Conservation (phyloP, 2,113 vertebrate genomes). For the Meriones unguiculatus region DNA sequence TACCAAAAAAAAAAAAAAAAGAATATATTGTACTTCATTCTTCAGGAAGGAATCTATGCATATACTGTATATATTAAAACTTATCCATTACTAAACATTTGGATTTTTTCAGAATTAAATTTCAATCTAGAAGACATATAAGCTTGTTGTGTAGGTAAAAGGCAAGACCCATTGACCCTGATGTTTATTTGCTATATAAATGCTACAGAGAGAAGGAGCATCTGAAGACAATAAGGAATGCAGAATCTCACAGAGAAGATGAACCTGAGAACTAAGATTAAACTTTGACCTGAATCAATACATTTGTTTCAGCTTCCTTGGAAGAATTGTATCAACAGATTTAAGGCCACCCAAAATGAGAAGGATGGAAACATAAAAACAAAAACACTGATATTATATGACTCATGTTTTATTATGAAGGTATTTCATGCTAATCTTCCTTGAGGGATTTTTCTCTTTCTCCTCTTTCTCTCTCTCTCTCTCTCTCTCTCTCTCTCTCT, state of each 20-base stretch:
- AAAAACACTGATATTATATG: not conserved
- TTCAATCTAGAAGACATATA: not conserved
- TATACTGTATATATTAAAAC: not conserved
- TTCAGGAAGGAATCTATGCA: accelerated
- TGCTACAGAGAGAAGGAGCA: not conserved
- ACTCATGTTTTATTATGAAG: not conserved
- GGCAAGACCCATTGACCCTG: not conserved
- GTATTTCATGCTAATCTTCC: not conserved
- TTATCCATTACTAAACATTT: not conserved
- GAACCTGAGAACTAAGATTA: not conserved
- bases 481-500: not conserved
- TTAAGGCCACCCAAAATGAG: not conserved
- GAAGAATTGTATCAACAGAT: not conserved
- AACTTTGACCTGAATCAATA: not conserved
- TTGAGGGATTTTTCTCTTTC: not conserved
- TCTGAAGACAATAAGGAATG: not conserved
- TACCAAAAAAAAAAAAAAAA: too few species aligned
- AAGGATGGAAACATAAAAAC: not conserved
- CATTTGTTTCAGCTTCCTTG: too few species aligned
- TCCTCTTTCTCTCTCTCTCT: not conserved
- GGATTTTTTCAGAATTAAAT: not conserved
- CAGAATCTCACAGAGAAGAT: not conserved
- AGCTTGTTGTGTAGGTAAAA: not conserved
- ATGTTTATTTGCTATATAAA: not conserved
- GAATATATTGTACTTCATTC: not conserved